Percentiles rank a stretch among this genome's conserved stretches.
Evolutionary conservation across 2,888 invertebrate genomes (phyloP).

Genomic region (Azorinus chamasolen): DNA sequence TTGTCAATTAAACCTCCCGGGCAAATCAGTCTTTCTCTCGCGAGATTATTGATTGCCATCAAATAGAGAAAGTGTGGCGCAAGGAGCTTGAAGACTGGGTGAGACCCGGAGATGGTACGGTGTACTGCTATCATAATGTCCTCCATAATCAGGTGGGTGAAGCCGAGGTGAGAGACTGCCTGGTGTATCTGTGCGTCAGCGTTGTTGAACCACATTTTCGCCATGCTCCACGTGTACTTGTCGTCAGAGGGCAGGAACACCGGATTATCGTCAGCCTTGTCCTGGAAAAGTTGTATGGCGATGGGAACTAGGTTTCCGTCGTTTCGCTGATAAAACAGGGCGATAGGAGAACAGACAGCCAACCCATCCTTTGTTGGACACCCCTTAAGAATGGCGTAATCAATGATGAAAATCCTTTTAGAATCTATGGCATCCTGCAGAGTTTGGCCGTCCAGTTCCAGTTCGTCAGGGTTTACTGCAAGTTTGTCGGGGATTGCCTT

Average conservation of each 20-base stretch:
- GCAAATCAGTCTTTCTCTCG: conserved; percentile 23
- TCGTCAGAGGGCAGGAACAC: conserved; percentile 86
- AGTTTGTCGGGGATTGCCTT: conserved; percentile 85
- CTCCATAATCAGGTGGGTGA: conserved; percentile 87
- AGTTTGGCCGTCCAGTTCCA: conserved; percentile 45
- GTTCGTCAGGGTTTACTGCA: conserved; percentile 45
- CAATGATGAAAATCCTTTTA: conserved; percentile 48
- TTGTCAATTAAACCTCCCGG: conserved; percentile 55
- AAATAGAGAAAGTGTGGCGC: conserved; percentile 87
- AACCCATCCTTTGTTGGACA: conserved; percentile 34
- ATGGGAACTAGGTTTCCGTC: conserved; percentile 84
- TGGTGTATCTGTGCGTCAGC: conserved; percentile 86
- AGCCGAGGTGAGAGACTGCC: conserved; percentile 85
- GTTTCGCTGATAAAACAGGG: conserved; percentile 85
- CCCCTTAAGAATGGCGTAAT: conserved; percentile 46
- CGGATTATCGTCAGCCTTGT: conserved; percentile 85
- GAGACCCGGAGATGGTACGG: conserved; percentile 87
- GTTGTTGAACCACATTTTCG: conserved; percentile 87
- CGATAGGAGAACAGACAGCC: conserved; percentile 84
- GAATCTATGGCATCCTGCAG: conserved; percentile 35
- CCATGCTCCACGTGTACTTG: conserved; percentile 85
- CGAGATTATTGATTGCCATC: conserved; percentile 87
- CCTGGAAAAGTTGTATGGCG: conserved; percentile 86
- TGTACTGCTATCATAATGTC: conserved; percentile 86
- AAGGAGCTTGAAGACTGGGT: conserved; percentile 87